Evolutionary conservation across 1,140 invertebrate species (phyloP).

Genomic region (Bombus confusus): DNA sequence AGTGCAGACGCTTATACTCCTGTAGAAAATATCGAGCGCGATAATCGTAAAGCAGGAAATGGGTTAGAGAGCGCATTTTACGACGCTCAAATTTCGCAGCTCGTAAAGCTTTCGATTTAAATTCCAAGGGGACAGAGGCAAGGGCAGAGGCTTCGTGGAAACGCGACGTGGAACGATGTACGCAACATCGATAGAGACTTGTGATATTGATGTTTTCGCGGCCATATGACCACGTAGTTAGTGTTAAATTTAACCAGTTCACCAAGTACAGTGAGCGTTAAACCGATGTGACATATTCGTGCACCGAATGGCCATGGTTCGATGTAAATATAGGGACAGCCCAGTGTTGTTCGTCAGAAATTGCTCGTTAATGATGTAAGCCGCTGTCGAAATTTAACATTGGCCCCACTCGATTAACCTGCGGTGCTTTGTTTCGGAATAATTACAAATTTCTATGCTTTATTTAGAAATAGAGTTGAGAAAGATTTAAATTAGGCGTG

Average conservation of each 20-base stretch:
- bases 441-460: background rate
- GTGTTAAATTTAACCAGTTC: constrained; percentile 63
- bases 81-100: constrained; percentile 39
- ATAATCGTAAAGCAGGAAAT: constrained; percentile 46
- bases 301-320: constrained; percentile 30
- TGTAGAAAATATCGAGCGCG: constrained; percentile 15
- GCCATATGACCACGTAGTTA: constrained; percentile 41
- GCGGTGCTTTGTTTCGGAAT: background rate
- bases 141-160: background rate
- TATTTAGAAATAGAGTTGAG: too few relatives aligned
- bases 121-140: constrained; percentile 27
- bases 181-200: background rate
- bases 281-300: constrained; percentile 9
- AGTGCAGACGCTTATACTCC: background rate
- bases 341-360: constrained; percentile 49
- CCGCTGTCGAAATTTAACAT: constrained; percentile 48
- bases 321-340: constrained; percentile 60
- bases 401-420: constrained; percentile 23
- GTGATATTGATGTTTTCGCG: constrained; percentile 54
- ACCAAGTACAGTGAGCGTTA: constrained; percentile 12
- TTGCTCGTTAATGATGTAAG: constrained; percentile 59
- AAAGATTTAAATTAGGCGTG: too few relatives aligned
- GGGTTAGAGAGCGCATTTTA: constrained; percentile 25
- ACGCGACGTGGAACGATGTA: background rate
- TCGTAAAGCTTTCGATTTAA: constrained; percentile 56